Percentiles rank a stretch among this genome's conserved stretches.
phyloP scores from a whole-genome alignment of 2,888 invertebrate genomes.

The Acanthosepion pharaonis region DNA sequence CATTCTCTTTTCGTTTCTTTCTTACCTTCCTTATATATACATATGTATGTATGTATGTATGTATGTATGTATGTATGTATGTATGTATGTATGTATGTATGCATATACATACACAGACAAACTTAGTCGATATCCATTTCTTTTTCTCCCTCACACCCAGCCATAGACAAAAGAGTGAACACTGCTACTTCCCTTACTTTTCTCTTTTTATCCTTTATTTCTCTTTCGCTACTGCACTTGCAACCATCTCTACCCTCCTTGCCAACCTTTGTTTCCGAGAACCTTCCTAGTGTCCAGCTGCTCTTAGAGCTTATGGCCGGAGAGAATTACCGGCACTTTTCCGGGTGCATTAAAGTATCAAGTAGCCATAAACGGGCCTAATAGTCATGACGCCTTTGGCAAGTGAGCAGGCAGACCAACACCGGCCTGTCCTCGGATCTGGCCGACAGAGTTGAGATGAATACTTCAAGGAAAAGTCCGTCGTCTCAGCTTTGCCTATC shows the following conservation, averaged over 20 bases:
- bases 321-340: slow-evolving; percentile 33
- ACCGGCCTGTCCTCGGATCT: neutral
- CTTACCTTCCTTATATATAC: no score
- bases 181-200: neutral
- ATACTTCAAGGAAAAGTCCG: neutral
- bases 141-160: no score
- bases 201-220: neutral
- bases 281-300: neutral
- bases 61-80: no score
- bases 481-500: neutral
- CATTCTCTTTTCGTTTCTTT: no score
- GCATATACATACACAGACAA: no score
- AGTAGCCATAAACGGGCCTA: slow-evolving; percentile 33
- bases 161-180: no score
- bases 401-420: neutral
- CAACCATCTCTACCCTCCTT: neutral
- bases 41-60: no score
- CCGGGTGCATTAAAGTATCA: slow-evolving; percentile 33
- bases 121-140: no score
- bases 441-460: neutral
- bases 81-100: no score
- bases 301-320: slow-evolving; percentile 33
- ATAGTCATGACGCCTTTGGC: slow-evolving; percentile 20
- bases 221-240: neutral
- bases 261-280: slow-evolving; percentile 33